phyloP scores from a whole-genome alignment of 2,797 vertebrate species.

The Eptatretus atami region DNA sequence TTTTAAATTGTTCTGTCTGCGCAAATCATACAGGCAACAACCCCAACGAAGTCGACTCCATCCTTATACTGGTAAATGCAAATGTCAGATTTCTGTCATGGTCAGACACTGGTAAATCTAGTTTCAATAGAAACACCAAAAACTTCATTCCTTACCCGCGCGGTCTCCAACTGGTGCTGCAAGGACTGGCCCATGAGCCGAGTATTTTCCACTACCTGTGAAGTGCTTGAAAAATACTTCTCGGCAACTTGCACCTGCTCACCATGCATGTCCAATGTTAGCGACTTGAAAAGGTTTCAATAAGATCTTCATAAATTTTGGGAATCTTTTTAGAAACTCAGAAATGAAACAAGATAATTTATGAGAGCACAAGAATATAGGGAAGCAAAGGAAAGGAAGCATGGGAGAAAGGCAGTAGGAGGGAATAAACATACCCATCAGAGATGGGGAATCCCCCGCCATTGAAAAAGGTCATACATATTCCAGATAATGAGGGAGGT shows the following conservation, averaged over 20 bases:
- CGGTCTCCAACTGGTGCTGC: slow-evolving; percentile 79
- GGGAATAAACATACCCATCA: too few relatives aligned
- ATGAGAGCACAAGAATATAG: neutral
- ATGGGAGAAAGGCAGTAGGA: too few relatives aligned
- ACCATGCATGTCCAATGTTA: neutral
- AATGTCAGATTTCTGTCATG: neutral
- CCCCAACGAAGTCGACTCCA: neutral
- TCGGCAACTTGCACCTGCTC: slow-evolving; percentile 61
- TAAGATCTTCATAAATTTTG: too few relatives aligned
- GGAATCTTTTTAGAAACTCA: neutral
- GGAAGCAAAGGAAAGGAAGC: neutral
- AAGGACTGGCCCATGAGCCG: slow-evolving; percentile 77
- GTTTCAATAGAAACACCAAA: neutral
- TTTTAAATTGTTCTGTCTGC: slow-evolving; percentile 81
- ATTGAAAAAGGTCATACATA: too few relatives aligned
- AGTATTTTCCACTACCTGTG: slow-evolving; percentile 86
- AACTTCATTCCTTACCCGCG: slow-evolving; percentile 28
- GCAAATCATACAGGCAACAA: slow-evolving; percentile 9
- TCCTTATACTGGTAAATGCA: neutral
- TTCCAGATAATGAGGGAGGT: too few relatives aligned
- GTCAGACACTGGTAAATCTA: neutral
- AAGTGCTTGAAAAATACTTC: slow-evolving; percentile 93
- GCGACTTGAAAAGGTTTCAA: too few relatives aligned
- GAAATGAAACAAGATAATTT: slow-evolving; percentile 5
- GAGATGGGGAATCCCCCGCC: too few relatives aligned